Percentiles rank a stretch among this genome's conserved stretches.
These are phyloP conservation scores for Enoplosus armatus DNA, from an alignment of 2,797 vertebrate genomes.

Conservation along the genomic window DNA sequence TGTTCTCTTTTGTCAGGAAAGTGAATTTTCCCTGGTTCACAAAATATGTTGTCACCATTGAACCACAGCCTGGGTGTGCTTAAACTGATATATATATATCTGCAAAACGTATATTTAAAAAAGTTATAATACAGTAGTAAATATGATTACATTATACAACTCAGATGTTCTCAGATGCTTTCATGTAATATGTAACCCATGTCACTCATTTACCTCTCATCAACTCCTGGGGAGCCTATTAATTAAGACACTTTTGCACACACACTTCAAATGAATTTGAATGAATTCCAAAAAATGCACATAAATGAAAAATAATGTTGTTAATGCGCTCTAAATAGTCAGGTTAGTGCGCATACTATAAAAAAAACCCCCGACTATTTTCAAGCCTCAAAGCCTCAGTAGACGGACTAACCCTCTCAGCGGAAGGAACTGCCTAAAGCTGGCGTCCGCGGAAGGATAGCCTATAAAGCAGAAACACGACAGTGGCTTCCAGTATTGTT, in stretches of 20 bases:
- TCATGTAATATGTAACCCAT: neutral
- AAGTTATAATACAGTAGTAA: neutral
- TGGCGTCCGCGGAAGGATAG: slow-evolving; percentile 55
- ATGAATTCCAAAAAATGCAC: neutral
- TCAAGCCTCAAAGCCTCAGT: too few relatives aligned
- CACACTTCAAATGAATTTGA: neutral
- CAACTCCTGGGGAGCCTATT: too few relatives aligned
- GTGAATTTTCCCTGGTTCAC: neutral
- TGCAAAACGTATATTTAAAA: too few relatives aligned
- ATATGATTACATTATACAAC: neutral
- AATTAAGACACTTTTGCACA: too few relatives aligned
- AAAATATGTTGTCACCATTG: neutral
- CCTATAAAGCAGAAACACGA: neutral
- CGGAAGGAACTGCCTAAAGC: slow-evolving; percentile 43
- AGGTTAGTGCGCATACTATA: neutral
- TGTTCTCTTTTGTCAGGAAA: neutral
- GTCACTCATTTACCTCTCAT: neutral
- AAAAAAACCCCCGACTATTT: neutral
- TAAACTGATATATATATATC: neutral
- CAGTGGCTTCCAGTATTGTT: slow-evolving; percentile 39
- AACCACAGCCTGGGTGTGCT: neutral
- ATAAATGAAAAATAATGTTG: neutral
- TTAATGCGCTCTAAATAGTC: too few relatives aligned
- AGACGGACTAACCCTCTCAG: slow-evolving; percentile 57
- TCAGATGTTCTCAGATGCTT: neutral